Conservation (phyloP, 2,113 vertebrate species). For the Cyprinodon variegatus region DNA sequence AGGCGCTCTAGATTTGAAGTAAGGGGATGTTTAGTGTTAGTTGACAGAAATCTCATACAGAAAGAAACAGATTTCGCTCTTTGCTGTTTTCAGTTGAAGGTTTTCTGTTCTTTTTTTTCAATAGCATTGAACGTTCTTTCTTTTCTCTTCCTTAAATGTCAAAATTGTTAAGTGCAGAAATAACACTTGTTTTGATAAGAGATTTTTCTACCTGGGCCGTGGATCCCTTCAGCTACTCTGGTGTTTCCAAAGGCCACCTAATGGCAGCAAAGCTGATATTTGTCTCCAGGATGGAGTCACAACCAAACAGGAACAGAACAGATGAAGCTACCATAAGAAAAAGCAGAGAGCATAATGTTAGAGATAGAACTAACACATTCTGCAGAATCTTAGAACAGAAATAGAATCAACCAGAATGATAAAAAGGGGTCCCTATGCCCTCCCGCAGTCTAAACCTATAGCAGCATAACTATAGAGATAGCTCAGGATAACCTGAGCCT, state of each 20-base stretch:
- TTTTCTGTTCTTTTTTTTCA: neutral
- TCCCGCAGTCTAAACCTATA: no score
- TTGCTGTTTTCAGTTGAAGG: neutral
- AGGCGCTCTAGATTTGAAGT: conserved; percentile 1
- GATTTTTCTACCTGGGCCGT: neutral
- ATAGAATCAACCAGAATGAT: no score
- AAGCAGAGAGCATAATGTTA: no score
- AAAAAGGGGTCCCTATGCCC: no score
- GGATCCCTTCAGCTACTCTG: neutral
- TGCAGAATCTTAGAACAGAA: no score
- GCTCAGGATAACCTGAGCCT: no score
- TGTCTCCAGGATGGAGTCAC: no score
- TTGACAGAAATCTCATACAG: neutral
- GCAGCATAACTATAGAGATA: no score
- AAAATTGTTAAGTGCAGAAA: neutral
- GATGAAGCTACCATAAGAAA: no score
- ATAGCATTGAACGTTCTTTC: neutral
- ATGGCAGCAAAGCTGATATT: no score
- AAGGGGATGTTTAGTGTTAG: neutral
- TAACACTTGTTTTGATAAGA: neutral
- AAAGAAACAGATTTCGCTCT: neutral
- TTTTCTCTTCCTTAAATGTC: neutral
- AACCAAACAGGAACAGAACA: no score
- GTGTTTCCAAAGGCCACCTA: neutral
- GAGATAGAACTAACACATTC: no score